A percentile compares a stretch with the other conserved stretches of the same genome.
Conservation (phyloP, 2,888 invertebrate species). For the Mimachlamys varia region DNA sequence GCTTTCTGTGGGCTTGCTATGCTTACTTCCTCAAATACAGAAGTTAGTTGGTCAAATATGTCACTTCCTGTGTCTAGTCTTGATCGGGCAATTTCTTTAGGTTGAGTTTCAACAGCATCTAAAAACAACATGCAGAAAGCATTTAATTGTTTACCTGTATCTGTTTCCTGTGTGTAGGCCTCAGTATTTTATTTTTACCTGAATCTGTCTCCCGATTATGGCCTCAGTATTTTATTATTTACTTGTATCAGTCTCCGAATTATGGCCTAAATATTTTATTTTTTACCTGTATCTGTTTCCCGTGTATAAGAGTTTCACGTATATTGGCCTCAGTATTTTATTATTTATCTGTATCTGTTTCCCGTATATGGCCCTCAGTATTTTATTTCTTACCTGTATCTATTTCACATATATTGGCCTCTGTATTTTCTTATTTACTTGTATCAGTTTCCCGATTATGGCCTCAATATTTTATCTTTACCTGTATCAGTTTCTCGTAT, state of each 20-base stretch:
- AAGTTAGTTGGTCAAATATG: constrained; percentile 88
- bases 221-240: too few relatives aligned
- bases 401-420: too few relatives aligned
- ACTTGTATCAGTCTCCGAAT: too few relatives aligned
- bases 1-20: constrained; percentile 48
- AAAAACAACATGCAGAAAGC: constrained; percentile 3
- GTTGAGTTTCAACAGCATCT: constrained; percentile 60
- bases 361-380: too few relatives aligned
- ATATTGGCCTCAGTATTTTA: constrained; percentile 56
- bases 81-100: constrained; percentile 82
- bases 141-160: neutral
- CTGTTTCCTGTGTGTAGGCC: too few relatives aligned
- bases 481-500: constrained; percentile 80
- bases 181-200: too few relatives aligned
- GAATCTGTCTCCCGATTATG: too few relatives aligned
- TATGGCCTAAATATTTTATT: neutral
- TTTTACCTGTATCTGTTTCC: constrained; percentile 76
- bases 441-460: too few relatives aligned
- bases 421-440: too few relatives aligned
- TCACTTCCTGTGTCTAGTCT: constrained; percentile 88
- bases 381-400: too few relatives aligned
- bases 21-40: constrained; percentile 76
- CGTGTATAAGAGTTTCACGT: constrained; percentile 77
- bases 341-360: too few relatives aligned
- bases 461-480: too few relatives aligned